A percentile compares a stretch with the other conserved stretches of the same genome.
Evolutionary conservation across 1,140 invertebrate species (phyloP).

Genomic region (Gryllus bimaculatus): DNA sequence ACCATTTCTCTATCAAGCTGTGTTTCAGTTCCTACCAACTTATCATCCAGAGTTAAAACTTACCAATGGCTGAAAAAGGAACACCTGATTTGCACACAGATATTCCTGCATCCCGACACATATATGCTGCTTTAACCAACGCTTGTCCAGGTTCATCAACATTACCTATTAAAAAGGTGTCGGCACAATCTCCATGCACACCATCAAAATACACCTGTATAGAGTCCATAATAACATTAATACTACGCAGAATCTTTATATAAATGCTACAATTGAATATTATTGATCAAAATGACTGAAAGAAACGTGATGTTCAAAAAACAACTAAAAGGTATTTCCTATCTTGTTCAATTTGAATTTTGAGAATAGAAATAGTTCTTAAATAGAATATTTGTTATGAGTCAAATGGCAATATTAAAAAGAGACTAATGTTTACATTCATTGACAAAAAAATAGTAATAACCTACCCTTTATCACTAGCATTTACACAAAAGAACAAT

Average conservation of each 20-base stretch:
- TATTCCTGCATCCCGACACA: slow-evolving; percentile 66
- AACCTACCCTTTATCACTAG: too few relatives aligned
- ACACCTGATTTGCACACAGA: slow-evolving; percentile 64
- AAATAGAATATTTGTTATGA: too few relatives aligned
- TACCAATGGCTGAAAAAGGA: slow-evolving; percentile 66
- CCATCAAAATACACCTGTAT: slow-evolving; percentile 70
- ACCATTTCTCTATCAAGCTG: too few relatives aligned
- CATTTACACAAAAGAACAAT: too few relatives aligned
- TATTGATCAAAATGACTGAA: not conserved
- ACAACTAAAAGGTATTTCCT: not conserved
- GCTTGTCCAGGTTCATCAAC: slow-evolving; percentile 62
- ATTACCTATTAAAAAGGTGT: slow-evolving; percentile 73
- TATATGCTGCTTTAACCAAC: slow-evolving; percentile 58
- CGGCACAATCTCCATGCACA: slow-evolving; percentile 87
- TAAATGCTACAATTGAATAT: too few relatives aligned
- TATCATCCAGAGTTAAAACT: slow-evolving; percentile 18
- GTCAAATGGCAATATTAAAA: too few relatives aligned
- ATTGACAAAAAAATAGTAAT: too few relatives aligned
- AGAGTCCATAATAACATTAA: not conserved
- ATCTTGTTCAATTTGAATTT: not conserved
- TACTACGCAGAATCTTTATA: too few relatives aligned
- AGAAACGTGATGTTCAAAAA: not conserved
- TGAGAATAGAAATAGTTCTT: too few relatives aligned
- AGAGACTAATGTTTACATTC: too few relatives aligned
- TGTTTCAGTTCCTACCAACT: too few relatives aligned